Percentiles rank a stretch among this genome's conserved stretches.
Evolutionary conservation across 2,797 vertebrate species (phyloP).

Genomic region (Pseudochirops corinnae): DNA sequence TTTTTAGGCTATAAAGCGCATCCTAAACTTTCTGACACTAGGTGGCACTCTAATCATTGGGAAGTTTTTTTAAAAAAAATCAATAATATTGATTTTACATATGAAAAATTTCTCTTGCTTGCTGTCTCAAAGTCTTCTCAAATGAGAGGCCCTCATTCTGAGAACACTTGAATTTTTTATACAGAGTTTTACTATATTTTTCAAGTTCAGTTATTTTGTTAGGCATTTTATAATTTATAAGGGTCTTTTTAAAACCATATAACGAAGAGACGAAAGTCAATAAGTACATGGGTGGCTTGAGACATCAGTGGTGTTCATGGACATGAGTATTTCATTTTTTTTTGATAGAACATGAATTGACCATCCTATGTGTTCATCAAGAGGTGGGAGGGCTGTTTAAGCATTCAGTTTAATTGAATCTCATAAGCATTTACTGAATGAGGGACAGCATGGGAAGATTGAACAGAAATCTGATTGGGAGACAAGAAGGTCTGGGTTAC

Average conservation of each 20-base stretch:
- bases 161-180: constrained; percentile 54
- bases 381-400: neutral
- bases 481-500: neutral
- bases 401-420: constrained; percentile 44
- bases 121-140: constrained; percentile 59
- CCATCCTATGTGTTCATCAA: constrained; percentile 25
- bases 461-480: neutral
- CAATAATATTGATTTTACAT: constrained; percentile 18
- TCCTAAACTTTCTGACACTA: constrained; percentile 73
- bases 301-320: constrained; percentile 6
- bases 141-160: constrained; percentile 11
- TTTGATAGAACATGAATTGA: constrained; percentile 9
- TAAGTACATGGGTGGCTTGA: neutral
- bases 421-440: neutral
- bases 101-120: constrained; percentile 59
- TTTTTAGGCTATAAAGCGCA: neutral
- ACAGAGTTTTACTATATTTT: constrained; percentile 62
- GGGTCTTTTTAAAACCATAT: constrained; percentile 51
- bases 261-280: constrained; percentile 56
- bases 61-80: constrained; percentile 31
- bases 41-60: constrained; percentile 78
- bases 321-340: constrained; percentile 15
- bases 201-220: constrained; percentile 59
- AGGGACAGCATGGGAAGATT: neutral
- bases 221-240: constrained; percentile 44